Percentiles rank a stretch among this genome's conserved stretches.
Evolutionary conservation across 1,140 invertebrate genomes (phyloP).

Genomic region (Ceratina japonica): DNA sequence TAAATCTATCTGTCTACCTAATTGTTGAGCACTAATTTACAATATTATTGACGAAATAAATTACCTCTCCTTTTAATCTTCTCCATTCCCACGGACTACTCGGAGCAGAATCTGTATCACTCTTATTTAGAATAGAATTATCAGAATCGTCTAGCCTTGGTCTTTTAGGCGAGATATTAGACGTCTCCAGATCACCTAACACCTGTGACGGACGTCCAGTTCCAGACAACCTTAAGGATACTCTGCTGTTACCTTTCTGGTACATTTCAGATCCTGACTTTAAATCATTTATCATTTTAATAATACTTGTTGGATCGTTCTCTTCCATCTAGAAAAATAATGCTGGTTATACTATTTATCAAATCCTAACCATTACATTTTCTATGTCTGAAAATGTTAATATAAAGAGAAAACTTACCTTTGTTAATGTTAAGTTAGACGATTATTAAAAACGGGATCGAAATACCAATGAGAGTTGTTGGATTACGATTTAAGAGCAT

Average conservation of each 20-base stretch:
- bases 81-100: conserved; percentile 72
- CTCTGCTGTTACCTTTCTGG: conserved; percentile 41
- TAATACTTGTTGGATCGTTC: conserved; percentile 66
- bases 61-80: conserved; percentile 66
- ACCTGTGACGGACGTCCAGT: conserved; percentile 18
- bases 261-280: conserved; percentile 58
- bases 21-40: background rate
- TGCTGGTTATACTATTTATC: background rate
- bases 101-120: conserved; percentile 45
- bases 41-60: background rate
- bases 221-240: conserved; percentile 49
- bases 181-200: conserved; percentile 27
- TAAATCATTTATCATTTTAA: conserved; percentile 69
- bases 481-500: background rate
- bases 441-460: background rate
- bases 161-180: conserved; percentile 56
- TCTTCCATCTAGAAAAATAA: conserved; percentile 59
- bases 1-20: too few species aligned
- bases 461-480: background rate
- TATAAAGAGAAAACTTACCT: background rate
- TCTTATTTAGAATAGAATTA: conserved; percentile 39
- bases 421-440: background rate
- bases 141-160: conserved; percentile 51
- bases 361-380: background rate
- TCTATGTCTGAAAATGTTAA: too few species aligned